A percentile compares a stretch with the other conserved stretches of the same genome.
These are phyloP conservation scores for Etia nguti DNA, from an alignment of 2,113 vertebrate genomes.

Conservation along the genomic window DNA sequence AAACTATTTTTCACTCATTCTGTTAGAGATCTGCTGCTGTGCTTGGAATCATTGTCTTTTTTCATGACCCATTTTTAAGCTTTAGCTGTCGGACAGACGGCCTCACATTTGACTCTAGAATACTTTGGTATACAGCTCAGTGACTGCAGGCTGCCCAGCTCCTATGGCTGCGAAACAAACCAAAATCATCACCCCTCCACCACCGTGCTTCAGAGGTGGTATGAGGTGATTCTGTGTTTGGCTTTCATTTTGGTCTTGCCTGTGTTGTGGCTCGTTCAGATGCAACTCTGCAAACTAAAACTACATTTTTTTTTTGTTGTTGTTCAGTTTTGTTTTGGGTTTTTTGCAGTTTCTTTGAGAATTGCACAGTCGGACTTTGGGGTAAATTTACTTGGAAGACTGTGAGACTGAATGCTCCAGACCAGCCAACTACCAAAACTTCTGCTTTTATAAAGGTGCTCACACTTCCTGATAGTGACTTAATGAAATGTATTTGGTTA, in stretches of 20 bases:
- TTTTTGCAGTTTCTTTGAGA: neutral
- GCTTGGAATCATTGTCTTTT: neutral
- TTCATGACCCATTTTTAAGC: neutral
- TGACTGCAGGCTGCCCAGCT: neutral
- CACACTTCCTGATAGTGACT: neutral
- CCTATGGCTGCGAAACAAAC: neutral
- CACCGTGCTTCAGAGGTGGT: neutral
- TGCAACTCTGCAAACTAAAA: neutral
- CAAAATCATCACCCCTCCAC: neutral
- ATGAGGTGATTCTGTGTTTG: too few relatives aligned
- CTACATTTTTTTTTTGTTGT: neutral
- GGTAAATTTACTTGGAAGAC: neutral
- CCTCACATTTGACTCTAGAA: neutral
- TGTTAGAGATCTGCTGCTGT: neutral
- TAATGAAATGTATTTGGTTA: neutral
- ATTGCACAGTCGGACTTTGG: neutral
- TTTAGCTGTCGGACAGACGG: neutral
- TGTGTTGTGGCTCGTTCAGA: neutral
- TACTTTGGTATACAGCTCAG: neutral
- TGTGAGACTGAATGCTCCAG: neutral
- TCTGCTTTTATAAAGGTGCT: neutral
- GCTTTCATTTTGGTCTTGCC: too few relatives aligned
- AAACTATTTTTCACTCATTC: neutral
- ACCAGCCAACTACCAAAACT: neutral
- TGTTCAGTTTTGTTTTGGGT: accelerated